These are phyloP conservation scores for Gadus chalcogrammus DNA, from an alignment of 2,113 vertebrate species.

Conservation along the genomic window DNA sequence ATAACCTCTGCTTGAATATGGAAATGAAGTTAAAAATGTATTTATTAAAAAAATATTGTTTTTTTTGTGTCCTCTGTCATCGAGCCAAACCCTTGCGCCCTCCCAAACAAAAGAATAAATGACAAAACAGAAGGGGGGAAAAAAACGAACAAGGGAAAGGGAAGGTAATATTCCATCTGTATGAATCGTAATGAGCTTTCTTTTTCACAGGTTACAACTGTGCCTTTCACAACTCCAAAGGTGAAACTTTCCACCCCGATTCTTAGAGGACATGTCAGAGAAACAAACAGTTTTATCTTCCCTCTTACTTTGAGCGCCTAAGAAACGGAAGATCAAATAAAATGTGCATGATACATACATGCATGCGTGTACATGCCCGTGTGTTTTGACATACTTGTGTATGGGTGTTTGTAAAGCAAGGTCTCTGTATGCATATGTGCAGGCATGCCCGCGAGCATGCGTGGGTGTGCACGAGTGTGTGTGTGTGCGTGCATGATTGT, in stretches of 20 bases:
- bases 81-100: constrained; percentile 46
- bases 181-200: constrained; percentile 61
- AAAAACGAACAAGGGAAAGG: constrained; percentile 30
- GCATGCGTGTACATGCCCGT: background rate
- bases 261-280: constrained; percentile 25
- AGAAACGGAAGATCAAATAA: background rate
- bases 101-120: constrained; percentile 56
- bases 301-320: too few species aligned
- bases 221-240: constrained; percentile 67
- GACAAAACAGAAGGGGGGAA: constrained; percentile 24
- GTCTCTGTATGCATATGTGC: background rate
- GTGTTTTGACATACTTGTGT: background rate
- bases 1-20: constrained; percentile 53
- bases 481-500: background rate
- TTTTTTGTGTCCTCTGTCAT: constrained; percentile 48
- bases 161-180: constrained; percentile 67
- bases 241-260: constrained; percentile 52
- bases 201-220: constrained; percentile 41
- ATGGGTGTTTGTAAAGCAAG: background rate
- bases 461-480: background rate
- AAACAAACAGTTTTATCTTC: background rate
- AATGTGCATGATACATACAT: background rate
- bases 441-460: background rate
- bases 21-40: constrained; percentile 23
- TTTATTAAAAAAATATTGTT: constrained; percentile 30